Evolutionary conservation across 2,888 invertebrate species (phyloP).

Genomic region (Dryocosmus kuriphilus): DNA sequence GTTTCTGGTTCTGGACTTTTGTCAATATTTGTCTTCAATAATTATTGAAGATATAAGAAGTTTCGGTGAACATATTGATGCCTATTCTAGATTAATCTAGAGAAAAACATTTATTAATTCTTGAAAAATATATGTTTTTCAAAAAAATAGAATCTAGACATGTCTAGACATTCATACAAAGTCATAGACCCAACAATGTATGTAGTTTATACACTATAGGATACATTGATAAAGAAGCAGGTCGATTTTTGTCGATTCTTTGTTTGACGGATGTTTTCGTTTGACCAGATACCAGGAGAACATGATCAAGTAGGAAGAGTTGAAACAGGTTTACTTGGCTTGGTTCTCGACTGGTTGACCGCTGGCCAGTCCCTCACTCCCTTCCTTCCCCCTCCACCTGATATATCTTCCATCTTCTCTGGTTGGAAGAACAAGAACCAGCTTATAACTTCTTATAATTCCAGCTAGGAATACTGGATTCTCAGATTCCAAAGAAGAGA

Average conservation of each 20-base stretch:
- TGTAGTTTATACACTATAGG: too few relatives aligned
- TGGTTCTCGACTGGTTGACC: slow-evolving; percentile 31
- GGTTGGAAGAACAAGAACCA: background rate
- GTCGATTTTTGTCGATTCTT: slow-evolving; percentile 58
- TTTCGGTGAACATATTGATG: too few relatives aligned
- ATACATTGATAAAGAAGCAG: too few relatives aligned
- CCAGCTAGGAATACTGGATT: background rate
- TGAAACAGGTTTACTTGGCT: slow-evolving; percentile 23
- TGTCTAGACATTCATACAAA: too few relatives aligned
- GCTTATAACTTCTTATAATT: background rate
- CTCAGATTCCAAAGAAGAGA: slow-evolving; percentile 22
- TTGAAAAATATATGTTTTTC: too few relatives aligned
- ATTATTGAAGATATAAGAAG: too few relatives aligned
- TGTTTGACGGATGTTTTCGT: slow-evolving; percentile 69
- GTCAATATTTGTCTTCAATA: too few relatives aligned
- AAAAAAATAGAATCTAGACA: too few relatives aligned
- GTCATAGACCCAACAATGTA: too few relatives aligned
- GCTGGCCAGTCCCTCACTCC: background rate
- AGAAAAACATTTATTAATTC: too few relatives aligned
- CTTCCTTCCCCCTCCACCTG: background rate
- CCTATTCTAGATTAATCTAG: too few relatives aligned
- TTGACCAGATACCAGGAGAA: slow-evolving; percentile 70
- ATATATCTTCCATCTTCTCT: background rate
- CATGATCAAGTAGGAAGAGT: slow-evolving; percentile 53
- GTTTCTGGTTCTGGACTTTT: too few relatives aligned